Percentiles rank a stretch among this genome's conserved stretches.
phyloP scores from a whole-genome alignment of 2,797 vertebrate species.

The Pyrocephalus nanus region DNA sequence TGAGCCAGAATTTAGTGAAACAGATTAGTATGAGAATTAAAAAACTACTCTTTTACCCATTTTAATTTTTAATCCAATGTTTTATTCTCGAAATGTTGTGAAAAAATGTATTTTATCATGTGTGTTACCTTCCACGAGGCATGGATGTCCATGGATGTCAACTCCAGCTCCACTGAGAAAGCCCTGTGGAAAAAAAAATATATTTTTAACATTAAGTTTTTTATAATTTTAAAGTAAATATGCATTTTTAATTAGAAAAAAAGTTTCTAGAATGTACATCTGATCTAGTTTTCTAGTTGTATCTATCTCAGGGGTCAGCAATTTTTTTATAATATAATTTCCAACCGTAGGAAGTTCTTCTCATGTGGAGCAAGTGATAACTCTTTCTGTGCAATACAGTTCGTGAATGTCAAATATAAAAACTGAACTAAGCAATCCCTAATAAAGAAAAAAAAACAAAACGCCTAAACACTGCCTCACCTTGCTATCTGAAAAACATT shows the following conservation, averaged over 20 bases:
- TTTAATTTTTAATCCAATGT: not conserved
- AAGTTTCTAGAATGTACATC: not conserved
- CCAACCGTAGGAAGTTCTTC: not conserved
- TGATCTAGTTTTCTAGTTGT: not conserved
- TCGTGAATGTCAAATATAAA: not conserved
- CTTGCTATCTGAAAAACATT: not conserved
- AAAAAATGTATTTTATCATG: not conserved
- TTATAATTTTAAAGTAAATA: not conserved
- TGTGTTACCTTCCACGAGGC: not conserved
- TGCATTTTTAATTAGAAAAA: not conserved
- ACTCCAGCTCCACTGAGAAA: not conserved
- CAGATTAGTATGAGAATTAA: not conserved
- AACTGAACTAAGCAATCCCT: not conserved
- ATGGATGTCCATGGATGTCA: not conserved
- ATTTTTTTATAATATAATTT: not conserved
- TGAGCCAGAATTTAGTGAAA: not conserved
- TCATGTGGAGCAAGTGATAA: not conserved
- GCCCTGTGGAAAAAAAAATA: not conserved
- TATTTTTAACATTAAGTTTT: not conserved
- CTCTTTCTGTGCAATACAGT: not conserved
- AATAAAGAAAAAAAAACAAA: not conserved
- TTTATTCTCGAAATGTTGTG: not conserved
- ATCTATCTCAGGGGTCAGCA: not conserved
- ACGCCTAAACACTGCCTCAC: not conserved
- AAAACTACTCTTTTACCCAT: not conserved